Base-by-base conservation (phyloP, 2,797 vertebrate genomes). In the Halcyon chelicuti region DNA sequence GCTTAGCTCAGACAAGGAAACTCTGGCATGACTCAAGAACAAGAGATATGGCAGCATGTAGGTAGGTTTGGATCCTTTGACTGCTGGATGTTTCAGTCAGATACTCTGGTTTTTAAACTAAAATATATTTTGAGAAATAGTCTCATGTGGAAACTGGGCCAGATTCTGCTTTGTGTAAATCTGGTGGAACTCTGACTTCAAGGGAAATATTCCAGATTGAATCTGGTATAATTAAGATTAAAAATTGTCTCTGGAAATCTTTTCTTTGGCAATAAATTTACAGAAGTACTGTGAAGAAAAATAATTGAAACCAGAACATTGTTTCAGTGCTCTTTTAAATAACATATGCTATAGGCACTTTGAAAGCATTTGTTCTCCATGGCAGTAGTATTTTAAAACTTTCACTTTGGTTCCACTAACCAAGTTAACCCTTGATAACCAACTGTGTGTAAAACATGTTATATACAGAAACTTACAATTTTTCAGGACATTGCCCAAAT, bases 181-280 rank as follows among this genome's bases (percentile, higher is more conserved):
- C 55, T 93, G 80, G 35, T 91, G 92, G 88, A 93, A 82, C 37
- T 70, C 76, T 73, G 51, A 90, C 88, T 93, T 95, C 88, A 90
- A 93, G 93, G 68, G 49, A 95, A 95, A 85, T 92, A 92, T 20
- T 92, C 80, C 90, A 94, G 95, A 93, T 94, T 82, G 81, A 89
- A 80, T 93, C 88, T 93, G 71, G 77, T 87, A 88, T 95, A 97
- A 96, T 95, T 96, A 92, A 92, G 86, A 94, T 89, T 95, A 94
- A 87, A 93, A 95, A 83, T 82, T 95, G 95, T 86, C 96, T 90
- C 93, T 94, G 80, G 23, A 85, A 90, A 33, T 73, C 68, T 92
- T 95, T 94, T 55, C 39, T 81, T 86, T 97, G 91, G 71, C 82
- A 92, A 39, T 62, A 78, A 88, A 96, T 49, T 82, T 65, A 82